A percentile compares a stretch with the other conserved stretches of the same genome.
Evolutionary conservation across 2,888 invertebrate genomes (phyloP).

Genomic region (Celastrina argiolus): DNA sequence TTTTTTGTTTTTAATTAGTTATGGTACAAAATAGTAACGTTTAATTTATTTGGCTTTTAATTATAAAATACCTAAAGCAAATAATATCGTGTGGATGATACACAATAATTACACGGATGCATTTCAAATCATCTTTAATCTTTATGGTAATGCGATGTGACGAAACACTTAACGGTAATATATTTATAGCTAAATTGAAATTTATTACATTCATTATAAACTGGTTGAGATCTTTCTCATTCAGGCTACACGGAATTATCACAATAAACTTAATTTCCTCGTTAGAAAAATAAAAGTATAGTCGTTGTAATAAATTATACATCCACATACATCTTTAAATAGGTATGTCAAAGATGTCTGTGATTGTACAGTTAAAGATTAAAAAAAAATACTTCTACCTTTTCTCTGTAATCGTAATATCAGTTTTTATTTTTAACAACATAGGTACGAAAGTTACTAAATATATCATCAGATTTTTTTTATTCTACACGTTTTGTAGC

Average conservation of each 20-base stretch:
- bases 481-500: too few species aligned
- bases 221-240: background rate
- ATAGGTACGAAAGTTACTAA: too few species aligned
- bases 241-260: background rate
- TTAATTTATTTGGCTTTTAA: too few species aligned
- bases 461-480: too few species aligned
- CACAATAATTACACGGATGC: background rate
- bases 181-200: background rate
- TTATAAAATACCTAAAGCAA: too few species aligned
- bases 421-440: too few species aligned
- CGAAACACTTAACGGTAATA: slow-evolving; percentile 9
- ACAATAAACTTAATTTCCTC: background rate
- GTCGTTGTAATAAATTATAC: too few species aligned
- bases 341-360: background rate
- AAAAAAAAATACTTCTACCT: too few species aligned
- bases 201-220: slow-evolving; percentile 10
- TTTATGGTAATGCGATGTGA: background rate
- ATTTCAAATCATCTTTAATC: background rate
- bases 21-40: too few species aligned
- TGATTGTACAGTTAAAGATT: too few species aligned
- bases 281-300: background rate
- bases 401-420: too few species aligned
- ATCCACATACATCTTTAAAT: background rate
- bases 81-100: background rate
- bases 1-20: too few species aligned